Evolutionary conservation across 2,113 vertebrate genomes (phyloP).

Genomic region (Donacobius atricapilla): DNA sequence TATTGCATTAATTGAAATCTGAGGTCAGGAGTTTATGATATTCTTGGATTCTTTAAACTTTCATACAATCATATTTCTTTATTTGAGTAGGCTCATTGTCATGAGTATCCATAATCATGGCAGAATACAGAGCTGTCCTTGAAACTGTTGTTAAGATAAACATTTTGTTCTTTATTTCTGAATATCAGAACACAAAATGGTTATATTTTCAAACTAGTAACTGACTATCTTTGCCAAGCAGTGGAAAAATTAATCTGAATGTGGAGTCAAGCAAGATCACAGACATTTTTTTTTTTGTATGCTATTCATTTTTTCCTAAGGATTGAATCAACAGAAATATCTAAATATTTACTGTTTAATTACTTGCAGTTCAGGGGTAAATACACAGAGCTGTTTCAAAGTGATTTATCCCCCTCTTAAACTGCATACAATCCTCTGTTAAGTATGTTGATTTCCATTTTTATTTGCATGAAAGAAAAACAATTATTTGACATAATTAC

Average conservation of each 20-base stretch:
- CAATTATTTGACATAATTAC: constrained; percentile 44
- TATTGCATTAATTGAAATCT: not conserved
- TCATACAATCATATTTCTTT: not conserved
- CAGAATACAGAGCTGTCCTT: not conserved
- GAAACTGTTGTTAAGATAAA: not conserved
- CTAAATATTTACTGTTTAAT: constrained; percentile 31
- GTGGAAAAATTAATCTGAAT: not conserved
- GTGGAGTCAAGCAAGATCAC: not conserved
- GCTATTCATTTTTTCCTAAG: not conserved
- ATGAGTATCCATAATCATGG: not conserved
- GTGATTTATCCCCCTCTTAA: constrained; percentile 6
- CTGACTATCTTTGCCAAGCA: not conserved
- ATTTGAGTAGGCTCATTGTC: not conserved
- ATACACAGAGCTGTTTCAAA: constrained; percentile 17
- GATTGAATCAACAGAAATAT: not conserved
- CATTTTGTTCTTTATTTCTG: not conserved
- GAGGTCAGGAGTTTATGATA: not conserved
- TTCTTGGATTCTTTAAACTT: not conserved
- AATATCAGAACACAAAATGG: not conserved
- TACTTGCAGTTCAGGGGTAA: not conserved
- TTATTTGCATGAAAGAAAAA: constrained; percentile 38
- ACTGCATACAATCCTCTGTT: not conserved
- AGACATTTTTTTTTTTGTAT: not conserved
- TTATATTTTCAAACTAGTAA: not conserved
- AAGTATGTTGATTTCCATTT: constrained; percentile 39